Conservation (phyloP, 2,888 invertebrate genomes). For the Andrena bicolor region DNA sequence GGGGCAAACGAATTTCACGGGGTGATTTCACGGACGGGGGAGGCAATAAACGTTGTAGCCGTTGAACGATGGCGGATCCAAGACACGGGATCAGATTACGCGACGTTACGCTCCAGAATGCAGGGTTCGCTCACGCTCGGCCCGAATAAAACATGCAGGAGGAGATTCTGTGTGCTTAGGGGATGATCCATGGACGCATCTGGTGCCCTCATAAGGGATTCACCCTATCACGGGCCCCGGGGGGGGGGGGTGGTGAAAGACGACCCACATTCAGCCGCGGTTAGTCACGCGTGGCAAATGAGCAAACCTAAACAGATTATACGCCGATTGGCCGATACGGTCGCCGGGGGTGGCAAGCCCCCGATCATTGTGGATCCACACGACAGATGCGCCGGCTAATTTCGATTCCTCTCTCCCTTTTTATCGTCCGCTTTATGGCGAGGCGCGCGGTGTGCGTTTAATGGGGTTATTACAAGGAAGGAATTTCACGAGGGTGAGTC, state of each 20-base stretch:
- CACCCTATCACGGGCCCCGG: slow-evolving; percentile 51
- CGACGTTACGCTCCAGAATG: background rate
- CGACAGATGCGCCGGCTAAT: slow-evolving; percentile 81
- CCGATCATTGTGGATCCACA: slow-evolving; percentile 19
- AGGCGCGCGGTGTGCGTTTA: slow-evolving; percentile 75
- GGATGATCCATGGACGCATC: slow-evolving; percentile 77
- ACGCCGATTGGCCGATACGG: slow-evolving; percentile 75
- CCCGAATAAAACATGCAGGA: slow-evolving; percentile 71
- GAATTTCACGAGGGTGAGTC: slow-evolving; percentile 66
- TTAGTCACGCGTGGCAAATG: slow-evolving; percentile 81
- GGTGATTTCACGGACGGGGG: slow-evolving; percentile 5
- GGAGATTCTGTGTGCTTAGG: slow-evolving; percentile 68
- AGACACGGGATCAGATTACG: slow-evolving; percentile 20
- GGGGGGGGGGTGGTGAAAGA: slow-evolving; percentile 50
- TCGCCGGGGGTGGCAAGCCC: slow-evolving; percentile 26
- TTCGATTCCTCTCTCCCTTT: slow-evolving; percentile 56
- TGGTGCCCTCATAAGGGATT: slow-evolving; percentile 79
- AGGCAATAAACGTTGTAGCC: slow-evolving; percentile 3
- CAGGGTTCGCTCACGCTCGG: background rate
- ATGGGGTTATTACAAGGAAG: slow-evolving; percentile 69
- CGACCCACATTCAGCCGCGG: slow-evolving; percentile 67
- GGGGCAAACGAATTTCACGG: slow-evolving; percentile 21
- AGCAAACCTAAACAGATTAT: slow-evolving; percentile 82
- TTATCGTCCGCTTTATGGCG: slow-evolving; percentile 25
- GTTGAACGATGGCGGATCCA: background rate